phyloP scores from a whole-genome alignment of 1,140 invertebrate genomes.

The Luehdorfia chinensis region DNA sequence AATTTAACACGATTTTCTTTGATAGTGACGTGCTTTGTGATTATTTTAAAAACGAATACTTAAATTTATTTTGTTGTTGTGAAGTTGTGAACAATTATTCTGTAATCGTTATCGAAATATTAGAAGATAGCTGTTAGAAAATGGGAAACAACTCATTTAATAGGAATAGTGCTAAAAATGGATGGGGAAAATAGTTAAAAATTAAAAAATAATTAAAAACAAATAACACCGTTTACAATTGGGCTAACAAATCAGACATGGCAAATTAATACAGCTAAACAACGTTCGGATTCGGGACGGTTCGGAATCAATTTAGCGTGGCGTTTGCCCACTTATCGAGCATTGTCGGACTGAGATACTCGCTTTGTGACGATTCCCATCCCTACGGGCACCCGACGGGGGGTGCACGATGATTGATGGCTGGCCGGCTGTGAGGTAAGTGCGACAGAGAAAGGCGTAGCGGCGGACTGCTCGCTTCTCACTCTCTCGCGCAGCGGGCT shows the following conservation, averaged over 20 bases:
- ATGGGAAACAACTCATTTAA: too few relatives aligned
- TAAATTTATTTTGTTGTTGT: too few relatives aligned
- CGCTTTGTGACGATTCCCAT: conserved; percentile 62
- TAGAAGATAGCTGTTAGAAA: too few relatives aligned
- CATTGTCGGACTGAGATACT: conserved; percentile 57
- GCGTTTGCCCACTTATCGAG: conserved; percentile 69
- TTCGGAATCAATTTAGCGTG: conserved; percentile 67
- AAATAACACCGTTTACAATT: background rate
- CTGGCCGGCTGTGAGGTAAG: conserved; percentile 53
- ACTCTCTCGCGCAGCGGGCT: conserved; percentile 49
- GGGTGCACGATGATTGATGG: conserved; percentile 72
- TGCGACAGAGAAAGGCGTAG: conserved; percentile 27
- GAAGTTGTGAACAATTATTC: too few relatives aligned
- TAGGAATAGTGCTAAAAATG: too few relatives aligned
- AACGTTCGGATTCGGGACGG: conserved; percentile 41
- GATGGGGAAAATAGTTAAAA: too few relatives aligned
- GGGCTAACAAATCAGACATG: conserved; percentile 26
- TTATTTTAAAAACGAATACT: too few relatives aligned
- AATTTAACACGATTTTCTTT: too few relatives aligned
- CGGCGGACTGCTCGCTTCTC: conserved; percentile 32
- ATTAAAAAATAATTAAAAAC: background rate
- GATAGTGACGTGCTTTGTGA: too few relatives aligned
- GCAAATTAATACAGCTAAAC: conserved; percentile 41
- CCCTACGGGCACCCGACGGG: conserved; percentile 63
- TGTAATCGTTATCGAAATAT: too few relatives aligned